Conservation (phyloP, 2,797 vertebrate species). For the Eospalax fontanierii region DNA sequence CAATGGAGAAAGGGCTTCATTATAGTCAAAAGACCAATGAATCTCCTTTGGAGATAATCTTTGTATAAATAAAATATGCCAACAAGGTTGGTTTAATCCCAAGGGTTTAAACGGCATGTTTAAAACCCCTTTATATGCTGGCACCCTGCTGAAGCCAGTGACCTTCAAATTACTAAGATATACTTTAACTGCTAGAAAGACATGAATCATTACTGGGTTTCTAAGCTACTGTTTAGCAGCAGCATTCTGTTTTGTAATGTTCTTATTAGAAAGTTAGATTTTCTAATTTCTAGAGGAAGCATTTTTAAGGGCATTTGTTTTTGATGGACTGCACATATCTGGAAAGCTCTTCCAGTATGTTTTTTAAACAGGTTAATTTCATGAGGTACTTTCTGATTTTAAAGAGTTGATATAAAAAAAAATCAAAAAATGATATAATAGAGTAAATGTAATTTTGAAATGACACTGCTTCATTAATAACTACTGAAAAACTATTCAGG, state of each 20-base stretch:
- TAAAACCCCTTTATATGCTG: constrained; percentile 76
- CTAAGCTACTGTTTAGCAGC: constrained; percentile 61
- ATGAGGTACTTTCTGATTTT: constrained; percentile 21
- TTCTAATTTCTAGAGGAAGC: constrained; percentile 65
- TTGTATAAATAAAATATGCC: constrained; percentile 82
- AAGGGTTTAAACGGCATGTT: constrained; percentile 70
- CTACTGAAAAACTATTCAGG: neutral
- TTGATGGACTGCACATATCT: neutral
- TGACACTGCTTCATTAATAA: neutral
- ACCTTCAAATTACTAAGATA: constrained; percentile 82
- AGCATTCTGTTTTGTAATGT: constrained; percentile 43
- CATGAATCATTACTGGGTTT: constrained; percentile 70
- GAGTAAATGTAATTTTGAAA: neutral
- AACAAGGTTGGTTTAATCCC: constrained; percentile 76
- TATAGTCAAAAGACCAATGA: constrained; percentile 75
- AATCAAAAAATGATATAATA: neutral
- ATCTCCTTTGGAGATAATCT: constrained; percentile 77
- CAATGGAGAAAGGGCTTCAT: constrained; percentile 56
- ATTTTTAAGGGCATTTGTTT: constrained; percentile 60
- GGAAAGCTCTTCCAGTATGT: neutral
- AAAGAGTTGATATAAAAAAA: neutral
- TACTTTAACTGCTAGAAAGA: constrained; percentile 74
- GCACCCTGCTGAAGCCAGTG: constrained; percentile 78
- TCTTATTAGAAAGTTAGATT: constrained; percentile 67
- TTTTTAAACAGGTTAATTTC: constrained; percentile 6